Evolutionary conservation across 1,140 invertebrate species (phyloP), one percentile per base, ranked within the genome.

Genomic region (Parasteatoda tepidariorum): DNA sequence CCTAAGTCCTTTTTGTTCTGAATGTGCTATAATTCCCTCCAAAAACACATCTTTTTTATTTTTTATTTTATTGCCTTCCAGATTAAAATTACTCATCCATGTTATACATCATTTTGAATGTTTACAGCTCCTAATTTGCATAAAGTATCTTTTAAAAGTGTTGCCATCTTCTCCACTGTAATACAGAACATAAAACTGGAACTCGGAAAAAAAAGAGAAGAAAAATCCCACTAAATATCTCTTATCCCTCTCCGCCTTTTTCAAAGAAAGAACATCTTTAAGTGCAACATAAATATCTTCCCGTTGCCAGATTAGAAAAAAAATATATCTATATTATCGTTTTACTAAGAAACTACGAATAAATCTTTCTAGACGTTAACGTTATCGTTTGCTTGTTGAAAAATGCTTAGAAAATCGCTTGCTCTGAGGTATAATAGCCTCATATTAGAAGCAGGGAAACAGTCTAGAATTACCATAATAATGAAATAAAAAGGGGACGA

Each of bases 401-500:
- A 71, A 71, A 71, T 55, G 41, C 24, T 18, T 6, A 31, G 13
- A 64, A 75, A 61, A 74, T 34, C 24, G 3, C 6, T 33, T 0
- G 2, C 18, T n/a, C 15, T 3, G 22, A 62, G 30, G 31, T 18
- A 26, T 73, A 73, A 73, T 73, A 73, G 68, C 5, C 55, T 34
- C 71, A 75, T 75, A 75, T 75, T 61, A 26, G 55, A n/a, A 15
- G 24, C 13, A 33, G 13, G 55, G 33, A 61, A 75, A 75, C 55
- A 31, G 71, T 48, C 11, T 24, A 31, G 30, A 75, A 75, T 75
- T 75, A 75, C 71, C 71, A 75, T 75, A 75, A 75, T 75, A 75
- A 61, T 61, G 55, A 38, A 75, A 75, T 61, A 75, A 62, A 73
- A 75, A 22, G 24, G 34, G 26, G 31, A n/a, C 11, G 28, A 66